A percentile compares a stretch with the other conserved stretches of the same genome.
phyloP scores from a whole-genome alignment of 2,797 vertebrate species.

The Coreius guichenoti region DNA sequence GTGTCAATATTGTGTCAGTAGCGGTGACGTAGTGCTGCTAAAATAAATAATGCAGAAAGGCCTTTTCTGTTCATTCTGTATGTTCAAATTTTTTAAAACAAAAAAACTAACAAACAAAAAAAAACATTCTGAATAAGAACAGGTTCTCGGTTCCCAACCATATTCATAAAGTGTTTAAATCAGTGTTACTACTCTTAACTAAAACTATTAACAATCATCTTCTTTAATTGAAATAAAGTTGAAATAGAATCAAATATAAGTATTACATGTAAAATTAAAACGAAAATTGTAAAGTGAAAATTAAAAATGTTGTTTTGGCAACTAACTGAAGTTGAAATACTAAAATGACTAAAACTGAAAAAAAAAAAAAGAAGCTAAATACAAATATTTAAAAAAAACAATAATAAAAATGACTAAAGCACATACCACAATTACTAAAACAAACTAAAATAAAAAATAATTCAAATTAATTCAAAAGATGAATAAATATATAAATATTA shows the following conservation, averaged over 20 bases:
- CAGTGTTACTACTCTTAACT: background rate
- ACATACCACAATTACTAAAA: background rate
- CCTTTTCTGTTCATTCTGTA: background rate
- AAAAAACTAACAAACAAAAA: background rate
- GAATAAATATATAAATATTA: background rate
- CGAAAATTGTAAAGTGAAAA: background rate
- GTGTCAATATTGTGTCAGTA: too few species aligned
- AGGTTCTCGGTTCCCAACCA: background rate
- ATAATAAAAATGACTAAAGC: too few species aligned
- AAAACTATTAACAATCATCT: background rate
- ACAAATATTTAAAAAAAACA: too few species aligned
- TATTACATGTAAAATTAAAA: background rate
- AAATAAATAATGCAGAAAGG: background rate
- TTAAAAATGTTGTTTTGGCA: background rate
- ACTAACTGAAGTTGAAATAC: background rate
- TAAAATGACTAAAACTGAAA: background rate
- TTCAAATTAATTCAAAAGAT: background rate
- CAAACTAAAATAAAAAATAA: background rate
- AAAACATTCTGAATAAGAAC: background rate
- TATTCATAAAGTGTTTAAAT: background rate
- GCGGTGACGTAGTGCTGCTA: too few species aligned
- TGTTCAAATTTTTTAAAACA: background rate
- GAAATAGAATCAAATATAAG: background rate
- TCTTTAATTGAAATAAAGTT: background rate
- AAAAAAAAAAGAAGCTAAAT: too few species aligned